Evolutionary conservation across 2,888 invertebrate genomes (phyloP), one percentile per base, ranked within the genome.

Genomic region (Epistrophella euchroma): DNA sequence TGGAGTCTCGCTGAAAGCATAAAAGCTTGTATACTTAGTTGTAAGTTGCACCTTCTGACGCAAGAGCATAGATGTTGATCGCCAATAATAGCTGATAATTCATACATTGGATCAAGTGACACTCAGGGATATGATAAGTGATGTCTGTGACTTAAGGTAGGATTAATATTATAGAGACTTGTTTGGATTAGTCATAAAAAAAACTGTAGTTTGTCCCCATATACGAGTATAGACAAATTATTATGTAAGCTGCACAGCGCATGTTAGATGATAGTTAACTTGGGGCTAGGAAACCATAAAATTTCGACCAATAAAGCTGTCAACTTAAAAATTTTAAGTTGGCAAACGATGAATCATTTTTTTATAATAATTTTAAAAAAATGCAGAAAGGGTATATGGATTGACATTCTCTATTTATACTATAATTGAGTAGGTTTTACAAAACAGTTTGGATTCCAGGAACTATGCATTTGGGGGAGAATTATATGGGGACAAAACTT

Each of bases 301-400:
- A 81, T 68, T 85, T 70, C 25, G 66, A 68, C 68, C 73, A 77
- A 81, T 73, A 77, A 85, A 76, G 55, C 60, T 85, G 85, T 81
- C 75, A 80, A 71, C 64, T 79, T 64, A 35, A 62, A 32, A 40
- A 55, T 17, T 17, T 37, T 28, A 19, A 58, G 19, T 13, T 45
- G 6, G 17, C 32, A 35, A 17, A 28, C 11, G 19, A 62, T 83
- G 62, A 82, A 66, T 81, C 40, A 81, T 45, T 60, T 13, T 13
- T n/a, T 22, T 22, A 1, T 13, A 22, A 2, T 0, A 22, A 10
- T 5, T 17, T 17, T 15, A 47, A 4, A 19, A 45, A 52, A n/a
- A 15, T 28, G 13, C 6, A 15, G 1, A 3, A 28, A 52, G 25
- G n/a, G 6, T 52, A n/a, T 52, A 52, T 15, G n/a, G 2, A 28